A percentile compares a stretch with the other conserved stretches of the same genome.
These are phyloP conservation scores for Tinamus guttatus DNA, from an alignment of 2,113 vertebrate species.

Conservation along the genomic window DNA sequence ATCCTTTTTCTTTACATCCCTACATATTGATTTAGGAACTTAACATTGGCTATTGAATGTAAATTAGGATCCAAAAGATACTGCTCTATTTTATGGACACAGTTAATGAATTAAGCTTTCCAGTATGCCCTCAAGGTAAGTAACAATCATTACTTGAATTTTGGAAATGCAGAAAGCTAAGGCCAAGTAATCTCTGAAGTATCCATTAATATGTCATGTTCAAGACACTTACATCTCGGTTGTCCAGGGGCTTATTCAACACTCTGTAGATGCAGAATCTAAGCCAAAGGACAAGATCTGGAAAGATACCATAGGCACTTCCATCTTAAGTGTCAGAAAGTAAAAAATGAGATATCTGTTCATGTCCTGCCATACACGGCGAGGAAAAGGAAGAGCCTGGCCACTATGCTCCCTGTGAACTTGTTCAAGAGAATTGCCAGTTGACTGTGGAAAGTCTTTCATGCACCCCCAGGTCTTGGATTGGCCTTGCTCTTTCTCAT, in stretches of 20 bases:
- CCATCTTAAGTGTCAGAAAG: background rate
- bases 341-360: background rate
- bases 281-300: background rate
- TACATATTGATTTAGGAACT: constrained; percentile 54
- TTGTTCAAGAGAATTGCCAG: background rate
- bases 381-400: background rate
- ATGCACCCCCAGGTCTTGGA: background rate
- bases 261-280: background rate
- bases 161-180: background rate
- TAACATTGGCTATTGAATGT: constrained; percentile 51
- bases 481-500: rapidly evolving
- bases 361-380: background rate
- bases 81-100: constrained; percentile 10
- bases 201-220: background rate
- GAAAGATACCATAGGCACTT: background rate
- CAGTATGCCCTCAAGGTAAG: constrained; percentile 7
- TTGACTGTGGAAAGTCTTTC: background rate
- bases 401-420: background rate
- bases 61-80: constrained; percentile 54
- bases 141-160: constrained; percentile 29
- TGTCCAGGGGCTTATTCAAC: background rate
- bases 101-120: constrained; percentile 51
- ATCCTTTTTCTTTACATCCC: constrained; percentile 1
- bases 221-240: background rate
- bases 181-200: constrained; percentile 16